Evolutionary conservation across 2,797 vertebrate species (phyloP), one percentile per base, ranked within the genome.

Genomic region (Selene dorsalis): DNA sequence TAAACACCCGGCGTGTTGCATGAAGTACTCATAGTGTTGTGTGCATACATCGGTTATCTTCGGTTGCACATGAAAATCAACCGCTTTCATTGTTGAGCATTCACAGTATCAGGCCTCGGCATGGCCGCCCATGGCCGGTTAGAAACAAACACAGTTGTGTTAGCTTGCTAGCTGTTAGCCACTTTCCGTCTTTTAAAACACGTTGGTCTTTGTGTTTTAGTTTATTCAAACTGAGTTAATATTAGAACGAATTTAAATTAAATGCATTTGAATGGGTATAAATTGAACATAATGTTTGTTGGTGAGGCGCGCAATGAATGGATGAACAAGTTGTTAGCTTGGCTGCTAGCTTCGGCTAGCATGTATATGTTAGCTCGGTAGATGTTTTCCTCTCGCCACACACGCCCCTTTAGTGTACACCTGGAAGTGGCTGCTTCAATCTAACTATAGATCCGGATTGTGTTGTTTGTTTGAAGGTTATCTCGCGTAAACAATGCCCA

Each of bases 81-180:
- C 5, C 0, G 13, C 17, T 30, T 53, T 50, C 12, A 30, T 69
- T 59, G 75, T 75, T 64, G 0, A 11, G 55, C 28, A 2, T 7
- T 18, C 17, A 2, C 24, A 0, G 52, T 11, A 18, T 24, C 18
- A 12, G 84, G 87, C 86, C 87, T 71, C 47, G 7, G 30, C 69
- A 47, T 76, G 48, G 67, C 75, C 63, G 71, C 38, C 20, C 5
- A 30, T 84, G 79, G 90, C 85, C 81, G 60, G 83, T 30, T 59
- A 32, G 20, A 80, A 89, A 85, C 66, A 85, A 71, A 81, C 76
- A 70, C 38, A 69, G 26, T 57, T 77, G n/a, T 4, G 8, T 16
- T 59, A 80, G 78, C 79, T 64, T 69, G 69, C 70, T 74, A 32
- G 39, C 65, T 24, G 6, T 64, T 84, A 80, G 71, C 72, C 39